Percentiles rank a stretch among this genome's conserved stretches.
phyloP scores from a whole-genome alignment of 2,888 invertebrate species.

The Orchesellides sinensis region DNA sequence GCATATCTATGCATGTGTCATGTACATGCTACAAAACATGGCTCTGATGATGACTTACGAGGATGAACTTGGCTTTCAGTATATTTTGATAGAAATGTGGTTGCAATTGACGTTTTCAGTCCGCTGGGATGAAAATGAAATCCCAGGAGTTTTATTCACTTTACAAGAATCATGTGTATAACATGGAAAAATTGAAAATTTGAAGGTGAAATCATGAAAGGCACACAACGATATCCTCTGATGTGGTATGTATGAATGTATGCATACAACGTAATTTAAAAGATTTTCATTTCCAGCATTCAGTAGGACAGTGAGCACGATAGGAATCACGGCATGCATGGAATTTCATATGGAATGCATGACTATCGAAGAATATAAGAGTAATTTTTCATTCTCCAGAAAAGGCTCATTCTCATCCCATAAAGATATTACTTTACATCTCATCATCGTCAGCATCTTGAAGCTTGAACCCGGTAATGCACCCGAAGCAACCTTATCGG shows the following conservation, averaged over 20 bases:
- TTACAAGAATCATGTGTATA: too few species aligned
- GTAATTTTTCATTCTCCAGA: neutral
- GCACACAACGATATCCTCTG: too few species aligned
- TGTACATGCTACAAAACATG: too few species aligned
- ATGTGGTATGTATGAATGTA: too few species aligned
- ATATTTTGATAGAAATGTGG: neutral
- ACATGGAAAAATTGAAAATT: too few species aligned
- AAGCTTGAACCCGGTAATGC: slow-evolving; percentile 1
- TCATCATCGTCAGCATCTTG: neutral
- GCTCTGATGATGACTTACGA: too few species aligned
- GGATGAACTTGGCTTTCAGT: too few species aligned
- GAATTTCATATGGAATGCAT: neutral
- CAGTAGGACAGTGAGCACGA: too few species aligned
- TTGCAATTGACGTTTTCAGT: too few species aligned
- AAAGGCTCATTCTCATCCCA: neutral
- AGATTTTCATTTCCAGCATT: slow-evolving; percentile 1
- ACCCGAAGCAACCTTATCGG: neutral
- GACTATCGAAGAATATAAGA: neutral
- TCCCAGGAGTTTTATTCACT: neutral
- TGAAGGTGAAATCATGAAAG: too few species aligned
- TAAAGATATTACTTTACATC: neutral
- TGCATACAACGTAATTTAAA: slow-evolving; percentile 2
- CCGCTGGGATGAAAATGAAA: neutral
- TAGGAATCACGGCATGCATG: neutral
- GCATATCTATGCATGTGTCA: neutral